Conservation (phyloP, 1,140 invertebrate genomes). For the Microplitis mediator region DNA sequence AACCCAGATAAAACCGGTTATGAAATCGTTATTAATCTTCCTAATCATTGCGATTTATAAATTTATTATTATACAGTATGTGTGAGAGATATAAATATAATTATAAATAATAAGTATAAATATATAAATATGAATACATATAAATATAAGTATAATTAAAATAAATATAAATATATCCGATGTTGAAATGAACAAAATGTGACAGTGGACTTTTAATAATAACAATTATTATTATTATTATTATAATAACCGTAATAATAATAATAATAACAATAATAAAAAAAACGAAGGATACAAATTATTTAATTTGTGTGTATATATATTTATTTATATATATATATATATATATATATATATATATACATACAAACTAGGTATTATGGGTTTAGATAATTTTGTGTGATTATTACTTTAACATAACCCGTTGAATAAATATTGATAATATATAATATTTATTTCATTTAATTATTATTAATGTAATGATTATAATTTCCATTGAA, state of each 20-base stretch:
- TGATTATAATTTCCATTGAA: background rate
- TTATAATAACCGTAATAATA: too few species aligned
- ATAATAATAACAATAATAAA: too few species aligned
- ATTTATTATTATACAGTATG: background rate
- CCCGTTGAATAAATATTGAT: constrained; percentile 58
- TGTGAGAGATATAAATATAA: background rate
- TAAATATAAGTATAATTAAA: constrained; percentile 6
- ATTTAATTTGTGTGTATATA: too few species aligned
- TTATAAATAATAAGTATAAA: constrained; percentile 5
- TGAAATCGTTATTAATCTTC: background rate
- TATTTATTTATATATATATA: constrained; percentile 36
- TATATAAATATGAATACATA: too few species aligned
- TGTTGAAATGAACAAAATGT: constrained; percentile 37
- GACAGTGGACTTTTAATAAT: constrained; percentile 12
- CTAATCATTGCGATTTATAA: background rate
- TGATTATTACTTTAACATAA: constrained; percentile 58
- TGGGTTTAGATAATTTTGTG: constrained; percentile 52
- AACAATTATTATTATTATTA: background rate
- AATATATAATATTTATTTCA: constrained; percentile 40
- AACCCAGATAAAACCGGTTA: too few species aligned
- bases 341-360: constrained; percentile 46
- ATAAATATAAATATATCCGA: constrained; percentile 40
- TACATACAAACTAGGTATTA: constrained; percentile 48
- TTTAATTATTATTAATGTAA: background rate
- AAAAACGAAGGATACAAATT: too few species aligned